Percentiles rank a stretch among this genome's conserved stretches.
Conservation (phyloP, 1,140 invertebrate genomes). For the Nasonia giraulti region DNA sequence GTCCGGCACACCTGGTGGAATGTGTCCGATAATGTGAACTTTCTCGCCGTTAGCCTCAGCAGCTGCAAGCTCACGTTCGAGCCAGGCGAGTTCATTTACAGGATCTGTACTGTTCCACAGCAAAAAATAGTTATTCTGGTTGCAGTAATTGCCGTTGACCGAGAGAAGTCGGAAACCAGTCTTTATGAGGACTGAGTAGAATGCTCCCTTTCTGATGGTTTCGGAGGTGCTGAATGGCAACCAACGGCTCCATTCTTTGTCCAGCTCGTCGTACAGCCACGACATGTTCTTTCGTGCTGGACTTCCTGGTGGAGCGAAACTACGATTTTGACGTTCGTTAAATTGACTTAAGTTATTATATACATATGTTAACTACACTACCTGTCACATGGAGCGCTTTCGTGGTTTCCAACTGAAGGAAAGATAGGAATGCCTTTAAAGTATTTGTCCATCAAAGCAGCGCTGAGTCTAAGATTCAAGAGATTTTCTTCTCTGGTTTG, state of each 20-base stretch:
- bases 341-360: no score
- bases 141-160: conserved; percentile 96
- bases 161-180: conserved; percentile 92
- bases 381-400: conserved; percentile 96
- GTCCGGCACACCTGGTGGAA: conserved; percentile 94
- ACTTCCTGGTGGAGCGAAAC: conserved; percentile 92
- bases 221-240: conserved; percentile 87
- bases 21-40: conserved; percentile 98
- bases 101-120: conserved; percentile 97
- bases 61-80: conserved; percentile 93
- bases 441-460: conserved; percentile 87
- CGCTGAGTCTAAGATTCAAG: conserved; percentile 87
- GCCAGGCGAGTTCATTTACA: conserved; percentile 94
- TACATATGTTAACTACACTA: conserved; percentile 57
- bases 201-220: conserved; percentile 90
- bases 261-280: conserved; percentile 94
- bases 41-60: conserved; percentile 95
- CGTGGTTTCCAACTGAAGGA: conserved; percentile 96
- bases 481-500: conserved; percentile 93
- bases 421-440: conserved; percentile 95
- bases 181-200: conserved; percentile 90
- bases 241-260: conserved; percentile 90
- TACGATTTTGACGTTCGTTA: conserved; percentile 65
- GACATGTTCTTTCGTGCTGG: conserved; percentile 87
- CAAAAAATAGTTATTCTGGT: conserved; percentile 98